Percentiles rank a stretch among this genome's conserved stretches.
phyloP scores from a whole-genome alignment of 2,888 invertebrate species.

The Synergus umbraculus region DNA sequence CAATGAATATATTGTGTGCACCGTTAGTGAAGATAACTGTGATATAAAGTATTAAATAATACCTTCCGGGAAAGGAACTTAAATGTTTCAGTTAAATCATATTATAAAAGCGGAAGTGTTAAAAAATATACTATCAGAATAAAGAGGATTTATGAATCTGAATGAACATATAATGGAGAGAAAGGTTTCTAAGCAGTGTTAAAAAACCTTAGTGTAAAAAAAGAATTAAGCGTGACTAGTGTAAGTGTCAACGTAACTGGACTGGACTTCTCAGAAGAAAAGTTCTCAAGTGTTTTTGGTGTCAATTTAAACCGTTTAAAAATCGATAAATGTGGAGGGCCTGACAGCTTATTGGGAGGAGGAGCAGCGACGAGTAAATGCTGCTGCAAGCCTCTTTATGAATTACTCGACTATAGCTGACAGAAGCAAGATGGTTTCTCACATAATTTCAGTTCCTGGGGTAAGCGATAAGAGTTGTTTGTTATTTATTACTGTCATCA shows the following conservation, averaged over 20 bases:
- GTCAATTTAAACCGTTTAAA: not conserved
- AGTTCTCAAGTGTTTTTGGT: not conserved
- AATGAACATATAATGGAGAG: not conserved
- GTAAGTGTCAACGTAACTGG: not conserved
- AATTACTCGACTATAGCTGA: conserved; percentile 64
- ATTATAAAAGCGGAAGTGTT: not conserved
- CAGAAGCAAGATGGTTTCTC: conserved; percentile 69
- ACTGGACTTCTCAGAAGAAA: not conserved
- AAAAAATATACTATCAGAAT: not conserved
- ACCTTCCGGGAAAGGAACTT: not conserved
- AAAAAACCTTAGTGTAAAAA: not conserved
- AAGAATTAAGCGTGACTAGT: not conserved
- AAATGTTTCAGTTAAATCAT: not conserved
- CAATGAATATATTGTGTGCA: not conserved
- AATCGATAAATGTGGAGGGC: conserved; percentile 61
- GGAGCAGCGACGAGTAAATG: conserved; percentile 65
- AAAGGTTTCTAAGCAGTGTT: not conserved
- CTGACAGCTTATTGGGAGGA: conserved; percentile 60
- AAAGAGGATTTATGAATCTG: not conserved
- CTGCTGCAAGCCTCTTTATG: conserved; percentile 67
- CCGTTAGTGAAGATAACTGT: not conserved
- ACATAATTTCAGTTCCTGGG: conserved; percentile 68
- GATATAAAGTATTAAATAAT: conserved; percentile 7
- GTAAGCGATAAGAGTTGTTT: conserved; percentile 59
- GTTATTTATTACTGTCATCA: not conserved